Percentiles rank a stretch among this genome's conserved stretches.
phyloP scores from a whole-genome alignment of 1,140 invertebrate genomes.

The Semibalanus balanoides region DNA sequence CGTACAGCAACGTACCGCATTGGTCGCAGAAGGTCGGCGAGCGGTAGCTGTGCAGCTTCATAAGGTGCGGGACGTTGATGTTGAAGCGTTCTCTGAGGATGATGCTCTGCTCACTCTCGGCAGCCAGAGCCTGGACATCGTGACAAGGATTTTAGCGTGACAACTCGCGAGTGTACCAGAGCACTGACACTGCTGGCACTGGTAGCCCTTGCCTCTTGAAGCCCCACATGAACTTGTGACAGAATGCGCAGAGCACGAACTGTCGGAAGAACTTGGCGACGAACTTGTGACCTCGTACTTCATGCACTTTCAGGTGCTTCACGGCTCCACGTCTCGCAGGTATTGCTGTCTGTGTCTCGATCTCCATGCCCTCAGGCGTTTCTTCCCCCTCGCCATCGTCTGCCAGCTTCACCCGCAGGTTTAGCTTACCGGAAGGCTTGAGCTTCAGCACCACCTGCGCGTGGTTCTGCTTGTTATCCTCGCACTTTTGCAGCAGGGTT shows the following conservation, averaged over 20 bases:
- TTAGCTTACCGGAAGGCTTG: neutral
- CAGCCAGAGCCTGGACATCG: slow-evolving; percentile 87
- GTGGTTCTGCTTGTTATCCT: neutral
- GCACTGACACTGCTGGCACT: slow-evolving; percentile 93
- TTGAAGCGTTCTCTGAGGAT: slow-evolving; percentile 87
- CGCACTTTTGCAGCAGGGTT: neutral
- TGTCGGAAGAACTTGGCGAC: slow-evolving; percentile 25
- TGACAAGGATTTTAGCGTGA: slow-evolving; percentile 82
- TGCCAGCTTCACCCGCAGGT: neutral
- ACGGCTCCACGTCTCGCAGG: slow-evolving; percentile 57
- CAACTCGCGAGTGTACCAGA: slow-evolving; percentile 95
- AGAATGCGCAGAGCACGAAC: slow-evolving; percentile 25
- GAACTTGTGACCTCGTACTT: slow-evolving; percentile 68
- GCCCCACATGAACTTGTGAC: slow-evolving; percentile 37
- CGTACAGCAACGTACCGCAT: slow-evolving; percentile 88
- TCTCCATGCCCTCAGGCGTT: neutral
- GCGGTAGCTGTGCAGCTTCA: slow-evolving; percentile 85
- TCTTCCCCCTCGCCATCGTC: neutral
- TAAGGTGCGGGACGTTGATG: slow-evolving; percentile 89
- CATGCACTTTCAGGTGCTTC: slow-evolving; percentile 87
- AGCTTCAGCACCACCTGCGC: neutral
- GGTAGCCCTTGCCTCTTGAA: slow-evolving; percentile 97
- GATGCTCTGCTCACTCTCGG: slow-evolving; percentile 82
- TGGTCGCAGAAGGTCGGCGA: slow-evolving; percentile 97
- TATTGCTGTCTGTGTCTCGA: neutral